Conservation (phyloP, 2,888 invertebrate species). For the Pterobdella sp. region DNA sequence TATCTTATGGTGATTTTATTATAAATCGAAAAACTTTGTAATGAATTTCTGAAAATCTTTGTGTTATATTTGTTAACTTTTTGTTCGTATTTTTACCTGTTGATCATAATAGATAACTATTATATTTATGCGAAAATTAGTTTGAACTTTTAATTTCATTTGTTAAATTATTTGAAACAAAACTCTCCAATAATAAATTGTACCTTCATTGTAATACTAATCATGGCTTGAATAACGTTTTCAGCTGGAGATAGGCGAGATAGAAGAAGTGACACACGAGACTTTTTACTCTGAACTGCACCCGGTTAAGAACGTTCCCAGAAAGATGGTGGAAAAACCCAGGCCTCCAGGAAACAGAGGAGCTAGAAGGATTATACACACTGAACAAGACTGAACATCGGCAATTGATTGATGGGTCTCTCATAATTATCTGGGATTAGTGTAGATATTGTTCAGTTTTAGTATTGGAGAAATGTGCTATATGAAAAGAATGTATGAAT, state of each 20-base stretch:
- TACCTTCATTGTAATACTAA: not conserved
- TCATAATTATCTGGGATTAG: too few species aligned
- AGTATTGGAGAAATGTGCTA: too few species aligned
- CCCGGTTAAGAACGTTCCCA: conserved; percentile 65
- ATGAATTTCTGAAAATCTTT: too few species aligned
- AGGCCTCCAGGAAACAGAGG: conserved; percentile 90
- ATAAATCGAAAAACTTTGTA: too few species aligned
- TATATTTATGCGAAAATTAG: not conserved
- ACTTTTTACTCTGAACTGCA: conserved; percentile 86
- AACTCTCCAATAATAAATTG: not conserved
- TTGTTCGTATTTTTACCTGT: too few species aligned
- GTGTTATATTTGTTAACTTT: too few species aligned
- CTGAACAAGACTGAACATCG: too few species aligned
- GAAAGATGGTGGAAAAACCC: conserved; percentile 73
- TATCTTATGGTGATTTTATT: too few species aligned
- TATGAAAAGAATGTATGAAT: too few species aligned
- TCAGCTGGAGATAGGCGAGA: conserved; percentile 83
- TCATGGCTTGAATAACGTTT: conserved; percentile 11
- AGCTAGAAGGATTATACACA: conserved; percentile 66
- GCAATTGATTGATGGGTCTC: too few species aligned
- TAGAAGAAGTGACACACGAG: conserved; percentile 78
- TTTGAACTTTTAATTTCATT: not conserved
- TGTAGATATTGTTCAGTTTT: too few species aligned
- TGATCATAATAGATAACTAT: too few species aligned
- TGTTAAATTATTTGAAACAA: not conserved